A percentile compares a stretch with the other conserved stretches of the same genome.
Evolutionary conservation across 1,140 invertebrate genomes (phyloP).

Genomic region (Dufourea novaeangliae): DNA sequence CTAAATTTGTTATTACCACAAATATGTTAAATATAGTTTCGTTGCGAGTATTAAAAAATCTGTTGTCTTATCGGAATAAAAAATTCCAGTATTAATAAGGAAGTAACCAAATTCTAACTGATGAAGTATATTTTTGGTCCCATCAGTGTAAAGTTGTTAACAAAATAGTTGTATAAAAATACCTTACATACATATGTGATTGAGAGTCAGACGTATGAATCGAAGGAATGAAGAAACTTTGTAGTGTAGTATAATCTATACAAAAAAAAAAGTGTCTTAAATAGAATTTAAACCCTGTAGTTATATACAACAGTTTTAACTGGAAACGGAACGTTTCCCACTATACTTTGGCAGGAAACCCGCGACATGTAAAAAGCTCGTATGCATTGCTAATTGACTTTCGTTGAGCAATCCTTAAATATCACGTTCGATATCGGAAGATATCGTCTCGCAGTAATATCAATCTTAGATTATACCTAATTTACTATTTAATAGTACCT

Average conservation of each 20-base stretch:
- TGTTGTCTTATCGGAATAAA: too few species aligned
- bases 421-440: conserved; percentile 28
- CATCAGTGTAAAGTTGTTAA: conserved; percentile 16
- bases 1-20: too few species aligned
- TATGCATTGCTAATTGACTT: conserved; percentile 6
- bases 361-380: neutral
- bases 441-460: conserved; percentile 6
- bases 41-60: too few species aligned
- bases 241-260: neutral
- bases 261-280: neutral
- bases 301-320: neutral
- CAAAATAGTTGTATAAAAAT: conserved; percentile 18
- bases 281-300: neutral
- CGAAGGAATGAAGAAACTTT: neutral
- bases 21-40: too few species aligned
- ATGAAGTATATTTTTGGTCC: neutral
- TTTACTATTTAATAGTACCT: neutral
- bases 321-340: neutral
- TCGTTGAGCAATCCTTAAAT: conserved; percentile 35
- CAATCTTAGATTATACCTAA: neutral
- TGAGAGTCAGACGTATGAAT: neutral
- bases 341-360: neutral
- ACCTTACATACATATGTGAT: neutral
- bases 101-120: neutral
- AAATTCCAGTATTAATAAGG: too few species aligned